Base-by-base conservation (phyloP, 2,113 vertebrate species). In the Ammodytes marinus region DNA sequence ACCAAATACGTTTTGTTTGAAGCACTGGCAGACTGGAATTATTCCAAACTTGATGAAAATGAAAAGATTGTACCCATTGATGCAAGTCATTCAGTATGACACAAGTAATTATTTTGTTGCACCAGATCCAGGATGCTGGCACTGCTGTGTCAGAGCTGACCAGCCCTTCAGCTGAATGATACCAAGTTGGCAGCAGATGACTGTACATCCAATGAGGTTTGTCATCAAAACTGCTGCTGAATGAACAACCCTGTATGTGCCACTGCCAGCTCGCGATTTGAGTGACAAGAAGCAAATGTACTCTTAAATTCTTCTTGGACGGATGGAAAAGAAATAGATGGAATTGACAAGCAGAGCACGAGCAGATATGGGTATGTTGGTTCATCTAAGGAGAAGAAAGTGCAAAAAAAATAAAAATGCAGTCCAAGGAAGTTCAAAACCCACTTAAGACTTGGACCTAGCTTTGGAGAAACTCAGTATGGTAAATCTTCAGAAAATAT, bases 91-190 rank as follows among this genome's bases (percentile, higher is more conserved):
- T 77, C 42, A 77, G 74, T 70, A 60, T 82, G 90, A 90, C 86
- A 80, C 69, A 76, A 78, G 79, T 89, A 78, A 93, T 90, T 84
- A 86, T 75, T 86, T 76, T 74, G 67, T 58, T 82, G 83, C 80
- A 52, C 64, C 72, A 88, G 84, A 88, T 86, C 67, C 63, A 86
- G 82, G 85, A 89, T 88, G 86, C 90, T 89, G 88, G 82, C 79
- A 66, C 71, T n/a, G 84, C 79, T 50, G 79, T 88, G 77, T 79
- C 86, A 42, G 70, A 83, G 52, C 47, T 89, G 83, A 91, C 80
- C 27, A 27, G 27, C 27, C 83, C 84, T 84, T 78, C 84, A 88
- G 88, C 84, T 92, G 76, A 80, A 83, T 80, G 92, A 90, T 80
- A 81, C 77, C 76, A 58, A 63, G 57, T 78, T 93, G 73, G 88